Base-by-base conservation (phyloP, 2,888 invertebrate genomes). In the Neria commutata region DNA sequence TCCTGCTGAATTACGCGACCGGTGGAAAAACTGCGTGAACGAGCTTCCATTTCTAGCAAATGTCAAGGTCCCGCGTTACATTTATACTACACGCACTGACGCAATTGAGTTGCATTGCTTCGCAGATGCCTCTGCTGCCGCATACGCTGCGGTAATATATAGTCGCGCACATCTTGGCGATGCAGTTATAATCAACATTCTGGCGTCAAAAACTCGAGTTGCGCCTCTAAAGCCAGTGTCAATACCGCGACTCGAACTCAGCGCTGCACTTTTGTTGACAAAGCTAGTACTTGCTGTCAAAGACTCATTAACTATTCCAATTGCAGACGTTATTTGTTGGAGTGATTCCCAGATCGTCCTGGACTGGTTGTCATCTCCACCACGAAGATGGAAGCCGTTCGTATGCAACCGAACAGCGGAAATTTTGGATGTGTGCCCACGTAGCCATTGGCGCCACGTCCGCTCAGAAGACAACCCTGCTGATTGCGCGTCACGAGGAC, bases 331-430 rank as follows among this genome's bases (percentile, higher is more conserved):
- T 11, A 34, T 47, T 11, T 59, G 59, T 23, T 67, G 61, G 64
- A 64, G 70, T 3, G 76, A 78, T 54, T 76, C 73, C 0, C 67
- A 65, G 16, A 70, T 75, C 8, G 69, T 70, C 1, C 54, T 75
- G 0, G 60, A 63, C 26, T 77, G 75, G 74, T 47, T 75, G 1
- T 58, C 60, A 1, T 54, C 52, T 24, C 62, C 62, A 4, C 65
- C 62, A 1, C 37, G 62, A 19, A 62, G 57, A 14, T 65, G 63
- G 65, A 57, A 54, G n/a, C 58, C 62, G 10, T 65, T 63, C 29
- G 58, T 64, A 0, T 58, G 60, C 40, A 67, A 67, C 19, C 25
- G 63, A 1, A 65, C 58, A 8, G 62, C 65, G 5, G 55, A 58
- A 19, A 61, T 64, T 40, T 53, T 64, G 10, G 60, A 64, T 14